Evolutionary conservation across 2,888 invertebrate genomes (phyloP).

Genomic region (Cyclophora punctaria): DNA sequence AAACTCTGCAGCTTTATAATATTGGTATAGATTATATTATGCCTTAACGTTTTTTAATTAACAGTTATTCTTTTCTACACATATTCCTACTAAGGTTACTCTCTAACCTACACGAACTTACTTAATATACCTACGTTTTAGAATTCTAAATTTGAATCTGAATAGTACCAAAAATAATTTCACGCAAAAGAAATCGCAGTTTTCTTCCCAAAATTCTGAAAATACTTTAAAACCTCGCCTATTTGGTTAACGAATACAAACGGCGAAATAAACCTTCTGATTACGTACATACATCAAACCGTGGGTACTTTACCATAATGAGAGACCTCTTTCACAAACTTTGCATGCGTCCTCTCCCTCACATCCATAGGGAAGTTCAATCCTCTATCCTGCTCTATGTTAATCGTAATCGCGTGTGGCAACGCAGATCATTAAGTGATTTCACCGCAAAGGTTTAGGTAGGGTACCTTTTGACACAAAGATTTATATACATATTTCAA

Average conservation of each 20-base stretch:
- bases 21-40: too few species aligned
- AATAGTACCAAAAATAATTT: too few species aligned
- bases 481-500: conserved; percentile 3
- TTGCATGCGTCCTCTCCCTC: conserved; percentile 2
- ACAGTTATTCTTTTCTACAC: too few species aligned
- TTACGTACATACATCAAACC: conserved; percentile 18
- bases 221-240: too few species aligned
- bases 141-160: too few species aligned
- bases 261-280: conserved; percentile 12
- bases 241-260: not conserved
- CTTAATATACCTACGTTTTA: too few species aligned
- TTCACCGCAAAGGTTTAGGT: conserved; percentile 28
- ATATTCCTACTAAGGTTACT: too few species aligned
- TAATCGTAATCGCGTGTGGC: conserved; percentile 27
- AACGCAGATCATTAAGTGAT: conserved; percentile 39
- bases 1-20: too few species aligned
- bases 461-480: conserved; percentile 16
- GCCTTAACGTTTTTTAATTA: too few species aligned
- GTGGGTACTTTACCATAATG: conserved; percentile 15
- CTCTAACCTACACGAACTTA: too few species aligned
- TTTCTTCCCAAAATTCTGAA: too few species aligned
- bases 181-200: too few species aligned
- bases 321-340: conserved; percentile 10
- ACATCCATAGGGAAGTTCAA: not conserved
- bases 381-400: conserved; percentile 13